Base-by-base conservation (phyloP, 2,888 invertebrate genomes). In the Bimastos eiseni region DNA sequence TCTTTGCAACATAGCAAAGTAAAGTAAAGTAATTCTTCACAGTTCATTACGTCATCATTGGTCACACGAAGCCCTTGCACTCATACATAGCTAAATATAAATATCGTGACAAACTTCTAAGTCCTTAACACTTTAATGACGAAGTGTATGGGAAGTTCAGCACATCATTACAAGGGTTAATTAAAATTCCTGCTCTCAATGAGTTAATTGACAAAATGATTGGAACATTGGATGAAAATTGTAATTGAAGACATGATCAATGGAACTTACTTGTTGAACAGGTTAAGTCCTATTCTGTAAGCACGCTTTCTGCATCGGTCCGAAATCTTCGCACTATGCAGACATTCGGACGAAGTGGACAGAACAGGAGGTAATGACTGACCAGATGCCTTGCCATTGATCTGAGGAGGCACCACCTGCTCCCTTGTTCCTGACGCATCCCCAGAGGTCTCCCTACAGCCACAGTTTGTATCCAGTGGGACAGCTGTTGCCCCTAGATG, bases 221-320 rank as follows among this genome's bases (percentile, higher is more conserved):
- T 70, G 49, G 49, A 2, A 24, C 24, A 1, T 41, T 49, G 70
- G 70, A 70, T 11, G 11, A n/a, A 70, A 70, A 0, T n/a, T n/a
- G 70, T 70, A 70, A 70, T 70, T 70, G 70, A 70, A 49, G n/a
- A n/a, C 70, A 70, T n/a, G n/a, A n/a, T 70, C 70, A 11, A 70
- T 70, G 30, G 17, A 34, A 93, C 94, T 92, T 91, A 95, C 95
- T 95, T 96, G 93, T 96, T 96, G 96, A 99, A 99, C 84, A 99
- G 96, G 95, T 99, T 99, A 92, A 99, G 96, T 2, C 99, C 99
- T 5, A 99, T 99, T 91, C 99, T 97, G 95, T 99, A 99, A 94
- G 98, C 98, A 30, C 99, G 97, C 95, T 99, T 99, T 83, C 93
- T 90, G 89, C 92, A 93, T 44, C 92, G 91, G 91, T 95, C 95